A percentile compares a stretch with the other conserved stretches of the same genome.
Conservation (phyloP, 2,888 invertebrate species). For the Epinotia bilunana region DNA sequence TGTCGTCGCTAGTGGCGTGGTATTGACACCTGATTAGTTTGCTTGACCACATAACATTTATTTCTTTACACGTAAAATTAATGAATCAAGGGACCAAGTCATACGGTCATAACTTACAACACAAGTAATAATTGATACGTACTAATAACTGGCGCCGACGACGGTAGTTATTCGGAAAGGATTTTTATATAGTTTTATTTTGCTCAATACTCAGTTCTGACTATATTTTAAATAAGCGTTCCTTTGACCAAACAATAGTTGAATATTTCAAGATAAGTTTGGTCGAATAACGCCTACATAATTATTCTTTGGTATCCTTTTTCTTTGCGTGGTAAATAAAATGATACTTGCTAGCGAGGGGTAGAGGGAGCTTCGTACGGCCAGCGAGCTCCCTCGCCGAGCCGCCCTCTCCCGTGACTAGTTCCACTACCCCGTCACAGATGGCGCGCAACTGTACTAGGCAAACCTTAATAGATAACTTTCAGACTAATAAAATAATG, state of each 20-base stretch:
- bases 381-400: not conserved
- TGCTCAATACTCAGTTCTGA: not conserved
- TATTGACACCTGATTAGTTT: not conserved
- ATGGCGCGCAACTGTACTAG: constrained; percentile 13
- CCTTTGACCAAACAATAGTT: no score
- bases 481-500: no score
- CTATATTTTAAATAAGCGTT: no score
- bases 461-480: no score
- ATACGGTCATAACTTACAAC: not conserved
- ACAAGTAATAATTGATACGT: not conserved
- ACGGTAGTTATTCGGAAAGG: not conserved
- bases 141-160: not conserved
- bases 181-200: not conserved
- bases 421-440: constrained; percentile 39
- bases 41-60: not conserved
- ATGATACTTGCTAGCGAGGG: not conserved
- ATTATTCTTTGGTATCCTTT: not conserved
- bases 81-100: not conserved
- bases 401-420: constrained; percentile 12
- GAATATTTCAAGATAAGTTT: no score
- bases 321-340: not conserved
- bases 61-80: not conserved
- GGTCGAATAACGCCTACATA: no score
- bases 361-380: constrained; percentile 15
- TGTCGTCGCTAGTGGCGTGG: no score